phyloP scores from a whole-genome alignment of 1,140 invertebrate genomes.

The Psix sp. region DNA sequence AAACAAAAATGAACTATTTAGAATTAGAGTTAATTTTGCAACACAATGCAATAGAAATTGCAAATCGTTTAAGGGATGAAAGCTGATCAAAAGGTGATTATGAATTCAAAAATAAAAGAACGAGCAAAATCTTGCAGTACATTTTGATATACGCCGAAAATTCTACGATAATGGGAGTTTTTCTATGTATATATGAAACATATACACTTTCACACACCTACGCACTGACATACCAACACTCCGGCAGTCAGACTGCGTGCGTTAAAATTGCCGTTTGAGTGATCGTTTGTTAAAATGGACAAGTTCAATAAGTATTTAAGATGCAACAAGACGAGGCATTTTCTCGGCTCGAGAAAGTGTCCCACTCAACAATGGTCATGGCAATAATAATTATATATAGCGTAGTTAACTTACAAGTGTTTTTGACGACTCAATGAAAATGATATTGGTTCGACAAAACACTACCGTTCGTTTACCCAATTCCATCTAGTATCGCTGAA shows the following conservation, averaged over 20 bases:
- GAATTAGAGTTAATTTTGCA: constrained; percentile 30
- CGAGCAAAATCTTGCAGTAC: constrained; percentile 40
- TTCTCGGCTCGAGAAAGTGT: constrained; percentile 55
- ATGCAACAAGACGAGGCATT: constrained; percentile 38
- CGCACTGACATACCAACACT: constrained; percentile 41
- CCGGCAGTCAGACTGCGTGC: constrained; percentile 55
- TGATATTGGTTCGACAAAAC: background rate
- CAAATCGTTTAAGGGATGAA: constrained; percentile 5
- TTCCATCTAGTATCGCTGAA: no score
- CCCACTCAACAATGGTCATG: constrained; percentile 36
- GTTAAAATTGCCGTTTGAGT: constrained; percentile 62
- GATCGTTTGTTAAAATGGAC: constrained; percentile 47
- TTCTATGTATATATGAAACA: constrained; percentile 69
- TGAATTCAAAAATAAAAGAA: constrained; percentile 27
- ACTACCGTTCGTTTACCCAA: no score
- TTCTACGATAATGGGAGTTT: constrained; percentile 65
- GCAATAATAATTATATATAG: constrained; percentile 35
- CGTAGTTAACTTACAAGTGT: constrained; percentile 10
- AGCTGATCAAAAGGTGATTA: constrained; percentile 4
- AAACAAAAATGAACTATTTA: constrained; percentile 28
- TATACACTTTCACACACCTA: constrained; percentile 47
- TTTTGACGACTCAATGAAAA: constrained; percentile 4
- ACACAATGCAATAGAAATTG: background rate
- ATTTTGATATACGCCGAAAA: constrained; percentile 69
- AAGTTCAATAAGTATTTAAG: constrained; percentile 52